Percentiles rank a stretch among this genome's conserved stretches.
Evolutionary conservation across 2,888 invertebrate species (phyloP).

Genomic region (Elmis aenea): DNA sequence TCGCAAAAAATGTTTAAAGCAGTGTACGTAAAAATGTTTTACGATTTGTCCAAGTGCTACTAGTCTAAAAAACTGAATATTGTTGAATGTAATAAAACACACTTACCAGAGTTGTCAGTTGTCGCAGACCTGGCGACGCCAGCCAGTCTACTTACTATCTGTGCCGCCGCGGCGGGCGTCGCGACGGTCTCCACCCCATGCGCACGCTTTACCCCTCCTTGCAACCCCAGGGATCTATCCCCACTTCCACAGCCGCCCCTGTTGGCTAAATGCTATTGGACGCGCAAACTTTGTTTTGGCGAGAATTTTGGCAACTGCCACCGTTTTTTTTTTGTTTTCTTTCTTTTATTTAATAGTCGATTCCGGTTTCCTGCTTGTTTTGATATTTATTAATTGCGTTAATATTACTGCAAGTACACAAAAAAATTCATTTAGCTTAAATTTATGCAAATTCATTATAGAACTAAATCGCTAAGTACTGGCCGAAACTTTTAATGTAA

Average conservation of each 20-base stretch:
- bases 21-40: no score
- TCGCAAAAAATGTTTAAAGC: no score
- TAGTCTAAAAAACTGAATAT: no score
- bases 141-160: constrained; percentile 50
- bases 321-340: constrained; percentile 23
- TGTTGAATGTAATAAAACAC: constrained; percentile 21
- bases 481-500: no score
- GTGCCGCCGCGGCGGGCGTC: constrained; percentile 57
- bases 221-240: constrained; percentile 35
- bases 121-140: constrained; percentile 47
- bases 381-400: constrained; percentile 1
- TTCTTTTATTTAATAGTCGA: constrained; percentile 7
- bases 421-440: no score
- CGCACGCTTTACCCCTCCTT: constrained; percentile 48
- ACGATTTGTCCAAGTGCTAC: no score
- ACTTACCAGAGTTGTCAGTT: constrained; percentile 33
- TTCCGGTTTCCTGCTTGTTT: constrained; percentile 1
- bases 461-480: no score
- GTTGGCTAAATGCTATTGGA: constrained; percentile 33
- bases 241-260: constrained; percentile 40
- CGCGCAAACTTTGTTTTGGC: constrained; percentile 36
- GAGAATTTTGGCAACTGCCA: constrained; percentile 33
- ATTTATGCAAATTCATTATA: no score
- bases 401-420: no score
- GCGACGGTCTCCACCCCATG: constrained; percentile 57